phyloP scores from a whole-genome alignment of 2,797 vertebrate genomes.

The Novumbra hubbsi region DNA sequence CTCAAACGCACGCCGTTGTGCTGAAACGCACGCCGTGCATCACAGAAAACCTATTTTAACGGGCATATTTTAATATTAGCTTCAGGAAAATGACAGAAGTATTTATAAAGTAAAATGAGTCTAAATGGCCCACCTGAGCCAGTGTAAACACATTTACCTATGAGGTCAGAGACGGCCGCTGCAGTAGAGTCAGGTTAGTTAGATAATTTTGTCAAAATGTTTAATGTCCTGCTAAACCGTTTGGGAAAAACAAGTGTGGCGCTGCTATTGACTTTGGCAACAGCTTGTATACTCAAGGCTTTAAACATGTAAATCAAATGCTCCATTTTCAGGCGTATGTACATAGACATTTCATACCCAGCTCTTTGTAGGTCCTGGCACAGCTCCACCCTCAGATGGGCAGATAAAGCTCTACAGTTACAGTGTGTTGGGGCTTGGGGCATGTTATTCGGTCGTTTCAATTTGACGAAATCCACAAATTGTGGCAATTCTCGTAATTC shows the following conservation, averaged over 20 bases:
- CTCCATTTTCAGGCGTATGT: conserved; percentile 76
- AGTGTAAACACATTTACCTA: conserved; percentile 94
- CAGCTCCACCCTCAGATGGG: conserved; percentile 54
- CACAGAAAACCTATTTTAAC: conserved; percentile 67
- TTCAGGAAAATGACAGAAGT: conserved; percentile 75
- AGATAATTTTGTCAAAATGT: conserved; percentile 98
- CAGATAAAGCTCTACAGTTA: conserved; percentile 55
- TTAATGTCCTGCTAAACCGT: conserved; percentile 90
- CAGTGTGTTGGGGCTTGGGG: conserved; percentile 30
- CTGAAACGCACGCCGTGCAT: conserved; percentile 29
- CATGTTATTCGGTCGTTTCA: conserved; percentile 51
- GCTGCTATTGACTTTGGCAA: conserved; percentile 92
- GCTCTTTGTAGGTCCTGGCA: conserved; percentile 68
- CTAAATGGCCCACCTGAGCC: conserved; percentile 80
- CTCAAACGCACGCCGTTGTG: conserved; percentile 7
- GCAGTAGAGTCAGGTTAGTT: conserved; percentile 87
- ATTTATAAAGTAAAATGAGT: conserved; percentile 76
- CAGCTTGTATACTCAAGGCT: conserved; percentile 67
- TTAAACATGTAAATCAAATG: conserved; percentile 84
- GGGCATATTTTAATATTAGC: conserved; percentile 76
- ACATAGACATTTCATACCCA: conserved; percentile 76
- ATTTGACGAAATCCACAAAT: conserved; percentile 67
- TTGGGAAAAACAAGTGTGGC: conserved; percentile 85
- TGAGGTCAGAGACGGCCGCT: conserved; percentile 94
- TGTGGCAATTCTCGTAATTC: conserved; percentile 47